A percentile compares a stretch with the other conserved stretches of the same genome.
Evolutionary conservation across 2,797 vertebrate genomes (phyloP).

Genomic region (Eulemur coronatus): DNA sequence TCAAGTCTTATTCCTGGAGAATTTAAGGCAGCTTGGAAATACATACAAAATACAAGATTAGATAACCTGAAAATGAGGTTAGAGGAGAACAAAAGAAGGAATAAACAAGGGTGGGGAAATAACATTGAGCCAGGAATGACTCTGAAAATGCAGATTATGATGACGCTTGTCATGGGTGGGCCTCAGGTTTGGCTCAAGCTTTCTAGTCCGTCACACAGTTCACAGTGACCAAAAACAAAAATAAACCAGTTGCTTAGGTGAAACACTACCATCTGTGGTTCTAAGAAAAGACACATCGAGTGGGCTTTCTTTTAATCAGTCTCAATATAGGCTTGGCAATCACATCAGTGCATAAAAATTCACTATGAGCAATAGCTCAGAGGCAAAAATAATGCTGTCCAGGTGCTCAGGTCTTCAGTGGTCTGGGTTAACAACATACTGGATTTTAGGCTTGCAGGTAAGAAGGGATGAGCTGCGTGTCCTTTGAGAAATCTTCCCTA

Average conservation of each 20-base stretch:
- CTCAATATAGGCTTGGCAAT: neutral
- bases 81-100: neutral
- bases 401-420: neutral
- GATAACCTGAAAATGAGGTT: neutral
- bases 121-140: constrained; percentile 16
- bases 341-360: neutral
- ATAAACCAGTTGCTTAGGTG: neutral
- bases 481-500: neutral
- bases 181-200: neutral
- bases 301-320: neutral
- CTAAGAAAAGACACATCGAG: neutral
- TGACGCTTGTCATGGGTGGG: neutral
- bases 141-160: neutral
- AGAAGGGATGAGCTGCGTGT: neutral
- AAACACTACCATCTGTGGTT: neutral
- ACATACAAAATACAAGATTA: neutral
- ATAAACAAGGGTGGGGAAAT: constrained; percentile 20
- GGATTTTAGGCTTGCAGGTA: neutral
- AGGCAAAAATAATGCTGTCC: neutral
- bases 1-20: neutral
- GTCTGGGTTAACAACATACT: neutral
- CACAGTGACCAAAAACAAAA: constrained; percentile 22
- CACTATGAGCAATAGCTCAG: neutral
- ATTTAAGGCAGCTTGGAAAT: neutral
- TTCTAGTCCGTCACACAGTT: neutral